Evolutionary conservation across 2,113 vertebrate genomes (phyloP).

Genomic region (Gymnobelideus leadbeateri): DNA sequence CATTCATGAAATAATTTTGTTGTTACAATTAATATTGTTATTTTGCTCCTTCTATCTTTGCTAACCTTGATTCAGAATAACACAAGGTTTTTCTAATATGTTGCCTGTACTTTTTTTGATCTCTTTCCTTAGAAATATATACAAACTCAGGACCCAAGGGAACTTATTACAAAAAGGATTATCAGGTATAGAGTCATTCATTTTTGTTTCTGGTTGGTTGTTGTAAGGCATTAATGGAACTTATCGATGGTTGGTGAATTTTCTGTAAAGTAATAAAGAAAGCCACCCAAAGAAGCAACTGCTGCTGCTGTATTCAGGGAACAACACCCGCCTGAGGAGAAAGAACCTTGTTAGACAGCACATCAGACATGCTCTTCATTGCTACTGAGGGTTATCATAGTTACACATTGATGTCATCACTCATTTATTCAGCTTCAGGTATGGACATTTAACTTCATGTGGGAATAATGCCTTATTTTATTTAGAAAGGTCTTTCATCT

Average conservation of each 20-base stretch:
- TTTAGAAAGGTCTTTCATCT: background rate
- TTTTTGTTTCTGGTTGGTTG: background rate
- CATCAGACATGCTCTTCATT: background rate
- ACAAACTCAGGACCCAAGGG: background rate
- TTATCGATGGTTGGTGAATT: background rate
- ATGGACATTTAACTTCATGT: background rate
- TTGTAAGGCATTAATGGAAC: fast-evolving
- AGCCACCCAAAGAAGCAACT: conserved; percentile 60
- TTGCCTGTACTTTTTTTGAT: background rate
- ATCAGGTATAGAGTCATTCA: background rate
- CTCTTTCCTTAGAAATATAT: background rate
- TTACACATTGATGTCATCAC: background rate
- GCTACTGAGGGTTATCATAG: background rate
- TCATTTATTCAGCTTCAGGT: background rate
- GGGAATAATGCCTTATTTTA: background rate
- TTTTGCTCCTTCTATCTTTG: background rate
- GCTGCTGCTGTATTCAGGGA: conserved; percentile 71
- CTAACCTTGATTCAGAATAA: background rate
- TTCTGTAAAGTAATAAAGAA: conserved; percentile 60
- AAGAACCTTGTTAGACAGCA: background rate
- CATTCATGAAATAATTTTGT: background rate
- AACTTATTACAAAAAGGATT: background rate
- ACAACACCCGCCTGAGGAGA: conserved; percentile 70
- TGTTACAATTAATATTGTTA: background rate
- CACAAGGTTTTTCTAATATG: background rate